phyloP scores from a whole-genome alignment of 2,888 invertebrate genomes.

The Acanthacorydalis orientalis region DNA sequence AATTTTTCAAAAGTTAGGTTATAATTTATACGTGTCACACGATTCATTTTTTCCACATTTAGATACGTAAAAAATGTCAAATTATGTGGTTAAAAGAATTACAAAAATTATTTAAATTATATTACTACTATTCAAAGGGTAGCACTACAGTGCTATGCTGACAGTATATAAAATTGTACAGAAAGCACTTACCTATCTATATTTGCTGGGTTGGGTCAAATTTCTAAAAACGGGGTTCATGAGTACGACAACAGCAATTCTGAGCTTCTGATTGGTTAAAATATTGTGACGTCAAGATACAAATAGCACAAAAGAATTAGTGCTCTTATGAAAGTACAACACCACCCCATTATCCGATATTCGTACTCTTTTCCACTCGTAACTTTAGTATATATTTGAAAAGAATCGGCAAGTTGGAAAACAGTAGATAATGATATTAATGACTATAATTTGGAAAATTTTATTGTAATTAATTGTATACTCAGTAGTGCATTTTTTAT shows the following conservation, averaged over 20 bases:
- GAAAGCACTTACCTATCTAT: slow-evolving; percentile 6
- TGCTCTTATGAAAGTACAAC: not conserved
- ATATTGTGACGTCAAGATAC: slow-evolving; percentile 19
- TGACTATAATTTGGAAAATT: too few species aligned
- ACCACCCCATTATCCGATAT: too few species aligned
- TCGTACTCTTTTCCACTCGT: too few species aligned
- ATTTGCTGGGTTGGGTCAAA: slow-evolving; percentile 6
- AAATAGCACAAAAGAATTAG: slow-evolving; percentile 7
- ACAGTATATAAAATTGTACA: slow-evolving; percentile 6
- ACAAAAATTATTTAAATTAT: too few species aligned
- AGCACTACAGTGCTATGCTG: slow-evolving; percentile 2
- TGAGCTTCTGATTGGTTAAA: slow-evolving; percentile 23
- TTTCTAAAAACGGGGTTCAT: slow-evolving; percentile 24
- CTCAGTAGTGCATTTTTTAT: too few species aligned
- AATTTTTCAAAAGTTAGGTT: slow-evolving; percentile 1
- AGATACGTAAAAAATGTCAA: too few species aligned
- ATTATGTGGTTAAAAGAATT: too few species aligned
- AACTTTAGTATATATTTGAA: too few species aligned
- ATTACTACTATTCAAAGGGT: not conserved
- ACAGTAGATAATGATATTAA: too few species aligned
- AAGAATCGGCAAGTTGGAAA: too few species aligned
- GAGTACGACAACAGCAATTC: slow-evolving; percentile 25
- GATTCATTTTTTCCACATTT: too few species aligned
- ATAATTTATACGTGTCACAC: not conserved
- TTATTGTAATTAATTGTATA: too few species aligned